A percentile compares a stretch with the other conserved stretches of the same genome.
Evolutionary conservation across 1,140 invertebrate genomes (phyloP).

Genomic region (Lucilia cuprina): DNA sequence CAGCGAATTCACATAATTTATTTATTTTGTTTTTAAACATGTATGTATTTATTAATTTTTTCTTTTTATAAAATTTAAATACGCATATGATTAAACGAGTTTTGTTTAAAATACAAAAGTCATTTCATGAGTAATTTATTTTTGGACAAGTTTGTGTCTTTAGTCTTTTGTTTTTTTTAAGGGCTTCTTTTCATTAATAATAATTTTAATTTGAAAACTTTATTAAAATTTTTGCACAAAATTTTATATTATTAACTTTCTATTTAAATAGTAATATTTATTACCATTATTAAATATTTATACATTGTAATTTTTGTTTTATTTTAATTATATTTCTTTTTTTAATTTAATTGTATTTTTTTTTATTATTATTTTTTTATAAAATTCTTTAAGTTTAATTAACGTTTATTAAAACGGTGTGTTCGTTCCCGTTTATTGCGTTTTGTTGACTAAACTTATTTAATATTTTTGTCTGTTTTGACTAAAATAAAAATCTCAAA

Average conservation of each 20-base stretch:
- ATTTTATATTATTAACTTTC: background rate
- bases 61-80: background rate
- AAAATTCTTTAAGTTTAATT: conserved; percentile 3
- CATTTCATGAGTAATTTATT: background rate
- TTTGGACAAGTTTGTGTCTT: background rate
- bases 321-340: background rate
- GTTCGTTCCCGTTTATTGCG: conserved; percentile 23
- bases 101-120: background rate
- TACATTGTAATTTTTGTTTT: background rate
- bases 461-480: conserved; percentile 17
- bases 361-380: too few relatives aligned
- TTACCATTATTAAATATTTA: conserved; percentile 7
- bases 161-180: conserved; percentile 4
- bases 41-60: background rate
- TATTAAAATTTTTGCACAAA: background rate
- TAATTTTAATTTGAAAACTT: background rate
- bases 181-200: background rate
- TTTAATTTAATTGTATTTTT: background rate
- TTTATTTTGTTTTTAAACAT: background rate
- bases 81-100: background rate
- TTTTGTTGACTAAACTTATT: conserved; percentile 23
- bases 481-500: conserved; percentile 19
- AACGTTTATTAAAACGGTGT: background rate
- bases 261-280: background rate
- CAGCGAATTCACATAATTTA: background rate